These are phyloP conservation scores for Pectinophora gossypiella DNA, from an alignment of 1,140 invertebrate genomes.

Conservation along the genomic window DNA sequence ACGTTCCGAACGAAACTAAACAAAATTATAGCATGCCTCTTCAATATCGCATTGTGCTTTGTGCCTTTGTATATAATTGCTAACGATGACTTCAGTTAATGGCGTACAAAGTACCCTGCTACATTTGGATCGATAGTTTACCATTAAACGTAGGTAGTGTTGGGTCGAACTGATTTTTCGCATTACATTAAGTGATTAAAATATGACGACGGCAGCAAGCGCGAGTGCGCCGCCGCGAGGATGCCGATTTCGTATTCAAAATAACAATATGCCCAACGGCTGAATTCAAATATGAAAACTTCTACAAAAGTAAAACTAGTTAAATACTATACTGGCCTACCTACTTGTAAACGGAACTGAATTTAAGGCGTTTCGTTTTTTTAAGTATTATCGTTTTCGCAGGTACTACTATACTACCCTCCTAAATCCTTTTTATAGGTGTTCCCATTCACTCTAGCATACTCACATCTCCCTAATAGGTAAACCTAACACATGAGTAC, in stretches of 20 bases:
- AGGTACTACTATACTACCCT: too few relatives aligned
- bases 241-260: constrained; percentile 33
- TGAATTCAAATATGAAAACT: too few relatives aligned
- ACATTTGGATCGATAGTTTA: constrained; percentile 71
- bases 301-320: too few relatives aligned
- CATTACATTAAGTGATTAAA: constrained; percentile 55
- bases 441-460: too few relatives aligned
- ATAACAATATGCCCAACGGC: too few relatives aligned
- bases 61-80: constrained; percentile 57
- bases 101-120: constrained; percentile 62
- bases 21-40: constrained; percentile 46
- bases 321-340: too few relatives aligned
- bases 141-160: constrained; percentile 54
- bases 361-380: too few relatives aligned
- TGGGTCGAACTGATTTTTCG: constrained; percentile 62
- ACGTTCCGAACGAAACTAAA: constrained; percentile 31
- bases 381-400: too few relatives aligned
- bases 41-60: constrained; percentile 52
- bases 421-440: too few relatives aligned
- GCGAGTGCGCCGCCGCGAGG: constrained; percentile 40
- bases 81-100: constrained; percentile 52
- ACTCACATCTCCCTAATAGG: too few relatives aligned
- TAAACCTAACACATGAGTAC: too few relatives aligned
- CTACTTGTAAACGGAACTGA: too few relatives aligned
- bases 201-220: constrained; percentile 26